Evolutionary conservation across 1,140 invertebrate genomes (phyloP).

Genomic region (Drosophila pseudoobscura): DNA sequence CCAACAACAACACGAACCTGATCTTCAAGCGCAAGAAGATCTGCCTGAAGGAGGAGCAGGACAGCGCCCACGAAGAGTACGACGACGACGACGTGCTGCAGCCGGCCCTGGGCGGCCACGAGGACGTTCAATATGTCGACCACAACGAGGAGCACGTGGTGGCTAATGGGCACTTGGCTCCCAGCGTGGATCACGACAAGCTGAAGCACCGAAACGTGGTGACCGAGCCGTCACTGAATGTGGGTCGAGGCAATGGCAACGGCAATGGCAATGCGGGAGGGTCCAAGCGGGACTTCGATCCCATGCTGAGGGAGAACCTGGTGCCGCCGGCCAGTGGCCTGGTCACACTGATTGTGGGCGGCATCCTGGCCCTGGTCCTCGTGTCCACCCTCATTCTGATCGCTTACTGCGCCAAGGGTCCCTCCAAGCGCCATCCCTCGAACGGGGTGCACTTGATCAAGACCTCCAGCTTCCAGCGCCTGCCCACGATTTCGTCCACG

Average conservation of each 20-base stretch:
- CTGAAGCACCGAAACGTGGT: constrained; percentile 37
- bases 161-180: constrained; percentile 50
- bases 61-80: constrained; percentile 71
- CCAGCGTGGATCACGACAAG: constrained; percentile 39
- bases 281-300: constrained; percentile 68
- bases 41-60: constrained; percentile 84
- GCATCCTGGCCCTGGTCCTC: constrained; percentile 73
- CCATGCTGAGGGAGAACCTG: constrained; percentile 73
- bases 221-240: constrained; percentile 46
- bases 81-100: constrained; percentile 68
- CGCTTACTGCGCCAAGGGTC: constrained; percentile 81
- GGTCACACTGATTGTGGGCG: constrained; percentile 77
- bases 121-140: constrained; percentile 64
- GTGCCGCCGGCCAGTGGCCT: constrained; percentile 72
- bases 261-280: constrained; percentile 35
- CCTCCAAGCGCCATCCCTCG: constrained; percentile 73
- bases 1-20: constrained; percentile 89
- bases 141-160: constrained; percentile 69
- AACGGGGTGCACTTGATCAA: constrained; percentile 78
- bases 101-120: constrained; percentile 51
- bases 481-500: constrained; percentile 76
- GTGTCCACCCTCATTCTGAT: constrained; percentile 77
- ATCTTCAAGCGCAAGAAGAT: constrained; percentile 93
- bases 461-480: constrained; percentile 81
- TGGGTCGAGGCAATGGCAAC: constrained; percentile 34